Evolutionary conservation across 2,797 vertebrate species (phyloP).

Genomic region (Botia kubotai): DNA sequence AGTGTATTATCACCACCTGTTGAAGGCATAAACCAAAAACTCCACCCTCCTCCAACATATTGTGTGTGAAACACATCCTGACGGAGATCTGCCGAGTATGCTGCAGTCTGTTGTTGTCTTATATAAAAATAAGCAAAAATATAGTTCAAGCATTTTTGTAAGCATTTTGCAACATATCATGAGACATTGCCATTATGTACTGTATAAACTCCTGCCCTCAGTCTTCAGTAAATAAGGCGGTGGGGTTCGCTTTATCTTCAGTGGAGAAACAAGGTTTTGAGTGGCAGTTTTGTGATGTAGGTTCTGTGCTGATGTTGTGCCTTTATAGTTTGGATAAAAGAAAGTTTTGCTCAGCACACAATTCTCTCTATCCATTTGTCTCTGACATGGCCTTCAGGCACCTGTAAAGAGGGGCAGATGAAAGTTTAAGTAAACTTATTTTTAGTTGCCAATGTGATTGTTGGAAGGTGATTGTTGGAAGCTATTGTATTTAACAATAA

Average conservation of each 20-base stretch:
- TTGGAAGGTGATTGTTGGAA: too few species aligned
- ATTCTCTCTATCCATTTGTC: conserved; percentile 38
- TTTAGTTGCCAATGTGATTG: neutral
- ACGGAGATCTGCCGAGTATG: too few species aligned
- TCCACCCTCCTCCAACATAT: too few species aligned
- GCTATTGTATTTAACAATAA: neutral
- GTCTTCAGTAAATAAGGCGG: conserved; percentile 37
- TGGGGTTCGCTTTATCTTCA: conserved; percentile 32
- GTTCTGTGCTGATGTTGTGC: neutral
- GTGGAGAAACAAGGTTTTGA: neutral
- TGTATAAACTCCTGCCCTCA: neutral
- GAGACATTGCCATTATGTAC: neutral
- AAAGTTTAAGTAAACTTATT: neutral
- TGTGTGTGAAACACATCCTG: too few species aligned
- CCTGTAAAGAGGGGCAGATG: conserved; percentile 22
- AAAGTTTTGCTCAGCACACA: conserved; percentile 18
- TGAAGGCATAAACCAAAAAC: too few species aligned
- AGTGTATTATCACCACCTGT: too few species aligned
- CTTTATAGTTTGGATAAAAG: neutral
- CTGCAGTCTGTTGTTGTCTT: too few species aligned
- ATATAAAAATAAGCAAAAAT: too few species aligned
- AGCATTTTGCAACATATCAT: neutral
- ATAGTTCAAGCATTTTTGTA: neutral
- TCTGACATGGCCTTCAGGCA: neutral
- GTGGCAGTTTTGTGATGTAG: neutral